A percentile compares a stretch with the other conserved stretches of the same genome.
Evolutionary conservation across 2,113 vertebrate species (phyloP).

Genomic region (Columbina picui): DNA sequence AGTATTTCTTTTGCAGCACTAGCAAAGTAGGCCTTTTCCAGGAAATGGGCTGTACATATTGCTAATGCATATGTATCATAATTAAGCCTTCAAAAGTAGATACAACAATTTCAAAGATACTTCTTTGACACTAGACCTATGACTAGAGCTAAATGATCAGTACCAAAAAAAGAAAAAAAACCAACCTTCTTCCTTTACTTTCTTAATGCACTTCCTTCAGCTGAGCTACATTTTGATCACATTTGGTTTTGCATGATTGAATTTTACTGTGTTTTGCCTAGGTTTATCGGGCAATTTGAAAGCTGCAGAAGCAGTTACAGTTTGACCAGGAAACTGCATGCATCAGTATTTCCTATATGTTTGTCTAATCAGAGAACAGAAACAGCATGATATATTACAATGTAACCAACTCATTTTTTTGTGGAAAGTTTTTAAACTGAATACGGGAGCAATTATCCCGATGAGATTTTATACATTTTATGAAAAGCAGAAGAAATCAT

Average conservation of each 20-base stretch:
- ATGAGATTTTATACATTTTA: background rate
- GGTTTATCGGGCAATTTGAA: background rate
- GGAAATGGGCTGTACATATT: background rate
- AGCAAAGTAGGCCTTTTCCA: background rate
- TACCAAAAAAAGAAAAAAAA: background rate
- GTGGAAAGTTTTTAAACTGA: background rate
- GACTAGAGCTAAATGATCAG: background rate
- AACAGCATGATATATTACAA: background rate
- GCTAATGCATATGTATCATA: background rate
- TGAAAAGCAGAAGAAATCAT: background rate
- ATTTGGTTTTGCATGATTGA: background rate
- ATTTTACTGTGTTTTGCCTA: background rate
- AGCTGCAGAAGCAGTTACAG: background rate
- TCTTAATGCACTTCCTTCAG: background rate
- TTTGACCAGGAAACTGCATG: background rate
- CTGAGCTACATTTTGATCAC: background rate
- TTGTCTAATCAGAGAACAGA: background rate
- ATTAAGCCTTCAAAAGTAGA: background rate
- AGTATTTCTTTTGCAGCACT: background rate
- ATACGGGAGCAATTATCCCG: background rate
- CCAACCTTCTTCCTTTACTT: background rate
- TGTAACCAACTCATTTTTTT: background rate
- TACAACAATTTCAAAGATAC: background rate
- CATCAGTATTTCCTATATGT: background rate
- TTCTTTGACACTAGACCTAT: background rate